Base-by-base conservation (phyloP, 2,888 invertebrate genomes). In the Thalpophila matura region DNA sequence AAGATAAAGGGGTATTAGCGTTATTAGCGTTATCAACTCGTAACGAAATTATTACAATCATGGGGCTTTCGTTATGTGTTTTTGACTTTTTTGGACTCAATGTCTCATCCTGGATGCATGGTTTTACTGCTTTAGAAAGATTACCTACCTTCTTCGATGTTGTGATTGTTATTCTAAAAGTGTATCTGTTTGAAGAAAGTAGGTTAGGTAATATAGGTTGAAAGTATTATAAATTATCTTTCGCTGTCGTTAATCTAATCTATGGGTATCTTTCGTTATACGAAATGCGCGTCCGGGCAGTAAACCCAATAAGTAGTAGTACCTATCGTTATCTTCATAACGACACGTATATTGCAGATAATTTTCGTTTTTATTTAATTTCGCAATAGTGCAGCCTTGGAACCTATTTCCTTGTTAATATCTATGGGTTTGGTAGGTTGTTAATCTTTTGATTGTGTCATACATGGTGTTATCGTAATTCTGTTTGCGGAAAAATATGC, bases 171-270 rank as follows among this genome's bases (percentile, higher is more conserved):
- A 4, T 12, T 16, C 3, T 4, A 38, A n/a, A 49, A 16, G 7
- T 2, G 1, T 37, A 10, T 35, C 14, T 12, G 12, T 7, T 29
- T 27, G n/a, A 47, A 45, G 47, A 69, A 56, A 55, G 45, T 60
- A 42, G 16, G 38, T 47, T 46, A n/a, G n/a, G n/a, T n/a, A 24
- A 50, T 54, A 47, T 67, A 60, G 53, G 50, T 62, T 60, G 63
- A 59, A 69, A 51, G 53, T 50, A 51, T 63, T 55, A 18, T n/a
- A 38, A n/a, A 29, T 61, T 72, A 79, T 72, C 74, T 56, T 49
- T 56, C 3, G 16, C 50, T 42, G 68, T 79, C 87, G 89, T 89
- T 88, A 87, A 88, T 89, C 86, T 88, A 65, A 90, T 90, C 87
- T 45, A 18, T n/a, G n/a, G n/a, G n/a, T n/a, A n/a, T 31, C 29